Conservation (phyloP, 1,140 invertebrate species). For the Ceratoteleas bidentatus region DNA sequence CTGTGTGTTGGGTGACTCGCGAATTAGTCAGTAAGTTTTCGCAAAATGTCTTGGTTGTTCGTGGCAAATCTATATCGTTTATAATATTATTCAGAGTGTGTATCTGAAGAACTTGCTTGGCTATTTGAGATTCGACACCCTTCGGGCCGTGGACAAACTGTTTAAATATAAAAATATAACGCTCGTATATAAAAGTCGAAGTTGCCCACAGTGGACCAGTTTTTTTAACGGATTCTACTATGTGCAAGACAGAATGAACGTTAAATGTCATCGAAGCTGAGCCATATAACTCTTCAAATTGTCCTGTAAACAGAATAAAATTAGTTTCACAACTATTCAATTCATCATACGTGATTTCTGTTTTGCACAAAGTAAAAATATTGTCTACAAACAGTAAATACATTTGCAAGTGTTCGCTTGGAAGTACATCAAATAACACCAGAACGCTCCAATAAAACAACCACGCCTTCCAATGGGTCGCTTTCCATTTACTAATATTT, state of each 20-base stretch:
- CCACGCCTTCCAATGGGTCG: slow-evolving; percentile 53
- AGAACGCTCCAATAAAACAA: slow-evolving; percentile 53
- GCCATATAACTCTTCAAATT: slow-evolving; percentile 53
- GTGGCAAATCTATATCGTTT: too few relatives aligned
- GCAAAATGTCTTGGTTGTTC: slow-evolving; percentile 12
- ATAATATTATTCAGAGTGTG: too few relatives aligned
- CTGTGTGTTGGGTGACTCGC: background rate
- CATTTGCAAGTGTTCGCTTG: slow-evolving; percentile 23
- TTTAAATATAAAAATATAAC: slow-evolving; percentile 46
- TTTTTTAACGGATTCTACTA: slow-evolving; percentile 32
- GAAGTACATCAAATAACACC: slow-evolving; percentile 33
- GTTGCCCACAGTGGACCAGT: slow-evolving; percentile 51
- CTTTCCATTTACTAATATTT: slow-evolving; percentile 33
- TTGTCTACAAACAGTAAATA: slow-evolving; percentile 44
- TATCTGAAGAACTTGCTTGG: slow-evolving; percentile 28
- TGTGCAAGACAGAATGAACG: slow-evolving; percentile 48
- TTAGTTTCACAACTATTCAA: slow-evolving; percentile 37
- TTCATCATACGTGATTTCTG: slow-evolving; percentile 33
- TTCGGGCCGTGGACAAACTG: slow-evolving; percentile 43
- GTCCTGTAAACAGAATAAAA: slow-evolving; percentile 44
- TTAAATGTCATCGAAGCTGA: slow-evolving; percentile 44
- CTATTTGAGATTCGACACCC: slow-evolving; percentile 44
- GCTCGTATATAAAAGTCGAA: slow-evolving; percentile 54
- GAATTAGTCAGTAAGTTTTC: slow-evolving; percentile 9
- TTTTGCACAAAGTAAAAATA: slow-evolving; percentile 30